phyloP scores from a whole-genome alignment of 1,140 invertebrate species.

The Drosophila pseudoananassae region DNA sequence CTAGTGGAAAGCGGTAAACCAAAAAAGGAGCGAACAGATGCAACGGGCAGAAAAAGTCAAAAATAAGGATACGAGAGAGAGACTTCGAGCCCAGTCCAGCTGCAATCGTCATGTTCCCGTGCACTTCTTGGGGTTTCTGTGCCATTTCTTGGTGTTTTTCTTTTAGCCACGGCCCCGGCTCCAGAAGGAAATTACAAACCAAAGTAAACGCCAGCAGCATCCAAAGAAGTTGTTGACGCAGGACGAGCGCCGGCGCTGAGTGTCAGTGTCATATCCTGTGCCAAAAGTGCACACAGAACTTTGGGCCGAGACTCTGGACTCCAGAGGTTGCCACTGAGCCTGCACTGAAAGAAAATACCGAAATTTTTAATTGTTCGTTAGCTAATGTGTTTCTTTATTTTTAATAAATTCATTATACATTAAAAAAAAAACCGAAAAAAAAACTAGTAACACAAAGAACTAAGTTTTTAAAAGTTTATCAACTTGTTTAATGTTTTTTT shows the following conservation, averaged over 20 bases:
- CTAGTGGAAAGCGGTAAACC: conserved; percentile 65
- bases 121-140: conserved; percentile 62
- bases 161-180: conserved; percentile 65
- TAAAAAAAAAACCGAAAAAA: no score
- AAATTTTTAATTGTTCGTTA: background rate
- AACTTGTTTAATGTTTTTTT: background rate
- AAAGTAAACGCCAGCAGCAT: conserved; percentile 77
- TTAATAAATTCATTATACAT: no score
- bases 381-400: no score
- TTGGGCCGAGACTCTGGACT: conserved; percentile 24
- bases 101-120: conserved; percentile 72
- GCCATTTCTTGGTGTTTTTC: conserved; percentile 64
- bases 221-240: conserved; percentile 77
- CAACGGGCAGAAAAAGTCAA: conserved; percentile 1
- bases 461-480: no score
- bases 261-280: conserved; percentile 81
- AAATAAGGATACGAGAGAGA: background rate
- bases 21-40: conserved; percentile 2
- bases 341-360: conserved; percentile 2
- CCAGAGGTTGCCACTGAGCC: conserved; percentile 1
- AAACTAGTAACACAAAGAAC: no score
- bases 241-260: conserved; percentile 72
- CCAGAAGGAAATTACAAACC: conserved; percentile 78
- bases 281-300: conserved; percentile 74
- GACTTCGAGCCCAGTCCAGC: conserved; percentile 38